phyloP scores from a whole-genome alignment of 2,888 invertebrate species.

The Oligia latruncula region DNA sequence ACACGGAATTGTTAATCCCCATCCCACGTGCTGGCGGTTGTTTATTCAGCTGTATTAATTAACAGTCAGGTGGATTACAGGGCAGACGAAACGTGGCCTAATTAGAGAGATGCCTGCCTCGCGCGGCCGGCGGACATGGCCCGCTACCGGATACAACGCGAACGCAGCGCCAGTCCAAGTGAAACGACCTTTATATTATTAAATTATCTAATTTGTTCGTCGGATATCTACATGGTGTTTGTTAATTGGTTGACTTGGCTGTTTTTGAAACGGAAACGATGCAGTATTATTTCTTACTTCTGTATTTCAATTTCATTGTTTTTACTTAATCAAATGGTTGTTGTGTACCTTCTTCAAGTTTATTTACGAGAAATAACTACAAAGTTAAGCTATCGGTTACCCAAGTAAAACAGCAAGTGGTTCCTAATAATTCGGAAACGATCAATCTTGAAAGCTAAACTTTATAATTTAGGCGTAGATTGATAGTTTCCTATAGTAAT shows the following conservation, averaged over 20 bases:
- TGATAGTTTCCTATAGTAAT: conserved; percentile 44
- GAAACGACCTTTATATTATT: conserved; percentile 47
- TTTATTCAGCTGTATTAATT: conserved; percentile 77
- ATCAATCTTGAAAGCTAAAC: conserved; percentile 32
- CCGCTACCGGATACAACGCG: conserved; percentile 53
- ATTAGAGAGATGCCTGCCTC: conserved; percentile 74
- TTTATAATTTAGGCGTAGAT: conserved; percentile 40
- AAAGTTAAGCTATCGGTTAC: conserved; percentile 3
- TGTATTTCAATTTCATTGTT: conserved; percentile 10
- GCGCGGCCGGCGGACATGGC: conserved; percentile 55
- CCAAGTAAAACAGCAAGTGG: conserved; percentile 39
- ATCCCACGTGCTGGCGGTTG: conserved; percentile 67
- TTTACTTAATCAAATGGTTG: conserved; percentile 10
- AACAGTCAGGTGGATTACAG: conserved; percentile 78
- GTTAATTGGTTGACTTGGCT: conserved; percentile 27
- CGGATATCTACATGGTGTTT: conserved; percentile 37
- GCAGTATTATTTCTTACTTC: not conserved
- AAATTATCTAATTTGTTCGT: conserved; percentile 55
- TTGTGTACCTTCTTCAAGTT: conserved; percentile 1
- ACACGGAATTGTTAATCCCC: conserved; percentile 69
- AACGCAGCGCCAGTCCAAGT: conserved; percentile 37
- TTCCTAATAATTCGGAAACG: conserved; percentile 40
- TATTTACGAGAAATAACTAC: conserved; percentile 4
- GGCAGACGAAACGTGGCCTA: conserved; percentile 76
- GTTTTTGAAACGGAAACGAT: conserved; percentile 3